Evolutionary conservation across 2,113 vertebrate genomes (phyloP), one percentile per base, ranked within the genome.

Genomic region (Atractosteus spatula): DNA sequence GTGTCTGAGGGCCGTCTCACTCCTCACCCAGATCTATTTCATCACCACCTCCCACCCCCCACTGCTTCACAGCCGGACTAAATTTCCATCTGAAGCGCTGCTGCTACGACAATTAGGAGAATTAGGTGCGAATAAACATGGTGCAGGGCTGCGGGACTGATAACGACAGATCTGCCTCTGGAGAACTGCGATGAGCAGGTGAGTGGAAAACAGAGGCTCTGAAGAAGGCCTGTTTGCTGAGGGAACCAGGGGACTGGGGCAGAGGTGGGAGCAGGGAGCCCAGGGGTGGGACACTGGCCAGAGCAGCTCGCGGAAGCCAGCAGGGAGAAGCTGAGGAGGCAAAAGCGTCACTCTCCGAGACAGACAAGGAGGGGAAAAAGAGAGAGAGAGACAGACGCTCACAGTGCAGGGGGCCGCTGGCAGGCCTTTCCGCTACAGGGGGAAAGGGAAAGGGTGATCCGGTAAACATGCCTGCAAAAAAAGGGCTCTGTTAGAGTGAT

Each of bases 401-500:
- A 69, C 3, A n/a, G 8, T 16, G 70, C 12, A 3, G 66, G 54
- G 11, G 55, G 41, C 47, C 71, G 8, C 10, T 67, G 72, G 79
- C 16, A 59, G 63, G 41, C 61, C 68, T 56, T 54, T 29, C 70
- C 61, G 55, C 16, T 14, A 56, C 68, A 56, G 7, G 55, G 66
- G 66, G 54, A 14, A 54, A 41, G 13, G n/a, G 57, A n/a, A 29
- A 42, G 42, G 43, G 69, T 47, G 42, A 55, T 78, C 69, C 69
- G 12, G 61, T 59, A 59, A 62, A 14, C 69, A 70, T 70, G 77
- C 76, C 73, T 81, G 78, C 77, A 76, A 29, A 78, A 76, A 74
- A 54, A 79, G 77, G 69, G 76, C 69, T 76, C 71, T 79, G 79
- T 78, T 81, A 81, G 61, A 79, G 41, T 1, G 74, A 55, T 68